phyloP scores from a whole-genome alignment of 2,797 vertebrate genomes.

The Pseudochaenichthys georgianus region DNA sequence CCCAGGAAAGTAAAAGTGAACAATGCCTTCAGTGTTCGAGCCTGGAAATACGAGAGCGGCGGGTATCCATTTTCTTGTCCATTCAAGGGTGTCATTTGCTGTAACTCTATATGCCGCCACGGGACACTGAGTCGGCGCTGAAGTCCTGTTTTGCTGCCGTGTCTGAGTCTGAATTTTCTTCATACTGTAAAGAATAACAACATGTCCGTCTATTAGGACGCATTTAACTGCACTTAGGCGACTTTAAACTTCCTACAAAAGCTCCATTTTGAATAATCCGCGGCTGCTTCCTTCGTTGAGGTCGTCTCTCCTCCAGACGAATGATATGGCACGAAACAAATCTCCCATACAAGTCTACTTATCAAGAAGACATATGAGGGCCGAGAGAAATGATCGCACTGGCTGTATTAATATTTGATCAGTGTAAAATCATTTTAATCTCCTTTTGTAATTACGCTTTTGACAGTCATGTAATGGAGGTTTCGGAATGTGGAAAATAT shows the following conservation, averaged over 20 bases:
- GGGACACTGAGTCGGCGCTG: conserved; percentile 63
- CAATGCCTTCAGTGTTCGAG: conserved; percentile 62
- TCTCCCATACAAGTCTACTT: conserved; percentile 49
- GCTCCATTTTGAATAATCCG: conserved; percentile 29
- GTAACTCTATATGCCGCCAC: conserved; percentile 67
- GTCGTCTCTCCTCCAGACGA: conserved; percentile 48
- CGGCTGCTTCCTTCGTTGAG: conserved; percentile 34
- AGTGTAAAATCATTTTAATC: conserved; percentile 78
- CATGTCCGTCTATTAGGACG: not conserved
- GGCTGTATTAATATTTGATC: conserved; percentile 81
- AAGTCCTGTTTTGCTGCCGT: conserved; percentile 57
- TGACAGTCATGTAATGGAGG: conserved; percentile 81
- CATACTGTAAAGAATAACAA: not conserved
- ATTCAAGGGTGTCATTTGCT: conserved; percentile 78
- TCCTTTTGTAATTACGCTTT: conserved; percentile 83
- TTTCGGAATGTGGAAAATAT: conserved; percentile 73
- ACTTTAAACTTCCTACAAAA: conserved; percentile 16
- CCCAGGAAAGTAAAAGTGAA: conserved; percentile 76
- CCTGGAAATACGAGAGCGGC: conserved; percentile 62
- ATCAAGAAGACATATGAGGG: conserved; percentile 71
- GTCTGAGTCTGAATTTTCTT: conserved; percentile 21
- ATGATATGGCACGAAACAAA: conserved; percentile 35
- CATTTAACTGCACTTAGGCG: not conserved
- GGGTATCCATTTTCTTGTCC: conserved; percentile 65
- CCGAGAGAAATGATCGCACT: conserved; percentile 65